Base-by-base conservation (phyloP, 2,113 vertebrate genomes). In the Macroglossus sobrinus region DNA sequence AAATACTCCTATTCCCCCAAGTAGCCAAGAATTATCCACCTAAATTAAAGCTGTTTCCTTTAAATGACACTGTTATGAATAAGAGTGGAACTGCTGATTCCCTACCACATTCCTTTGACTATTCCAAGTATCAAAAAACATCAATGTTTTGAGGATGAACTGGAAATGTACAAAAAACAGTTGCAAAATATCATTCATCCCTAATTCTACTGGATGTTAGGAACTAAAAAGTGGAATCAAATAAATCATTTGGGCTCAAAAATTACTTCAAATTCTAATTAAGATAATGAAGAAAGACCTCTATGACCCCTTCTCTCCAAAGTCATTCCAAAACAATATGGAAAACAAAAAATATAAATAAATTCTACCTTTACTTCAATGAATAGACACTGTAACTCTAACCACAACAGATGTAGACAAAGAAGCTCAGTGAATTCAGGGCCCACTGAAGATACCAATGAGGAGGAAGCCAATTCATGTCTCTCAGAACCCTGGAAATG, bases 21-120 rank as follows among this genome's bases (percentile, higher is more conserved):
- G 93, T 74, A 81, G 26, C 19, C 30, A 86, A 91, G 69, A 87
- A 93, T 71, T 64, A 91, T 3, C 8, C 22, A 75, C 66, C 53
- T 47, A 79, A 92, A 85, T 74, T 74, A 89, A 94, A 85, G 22
- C 9, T 61, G 50, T 82, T 85, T 95, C 68, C 66, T 86, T 93
- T 86, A 84, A 71, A 78, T 78, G 33, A 64, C 69, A 80, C 57
- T 90, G 5, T 71, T 86, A 61, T 43, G 6, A 40, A 82, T 4
- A 14, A n/a, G 1, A 76, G 24, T 43, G 4, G 47, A 59, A 93
- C 72, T 82, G 66, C 30, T 45, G 35, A 88, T 47, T 88, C 57
- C 22, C 59, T 59, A 86, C 43, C 8, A 92, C 50, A 80, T 79
- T 89, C 40, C 47, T 68, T 28, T 59, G 50, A 93, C 50, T 84